A percentile compares a stretch with the other conserved stretches of the same genome.
Conservation (phyloP, 1,140 invertebrate species). For the Neodiprion pinetum region DNA sequence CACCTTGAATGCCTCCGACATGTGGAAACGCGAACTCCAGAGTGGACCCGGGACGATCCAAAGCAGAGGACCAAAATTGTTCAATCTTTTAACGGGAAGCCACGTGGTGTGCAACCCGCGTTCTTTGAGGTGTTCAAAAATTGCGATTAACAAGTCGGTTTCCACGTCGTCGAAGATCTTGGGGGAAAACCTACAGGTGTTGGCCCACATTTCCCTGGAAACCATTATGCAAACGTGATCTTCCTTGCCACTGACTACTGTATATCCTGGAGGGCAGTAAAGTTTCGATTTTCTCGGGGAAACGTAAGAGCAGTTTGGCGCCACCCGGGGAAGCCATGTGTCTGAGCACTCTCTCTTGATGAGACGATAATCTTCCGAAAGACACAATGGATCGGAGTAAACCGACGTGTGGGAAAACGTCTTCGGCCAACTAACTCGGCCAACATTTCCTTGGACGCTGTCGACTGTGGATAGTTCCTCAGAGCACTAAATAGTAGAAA, state of each 20-base stretch:
- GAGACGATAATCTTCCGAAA: constrained; percentile 25
- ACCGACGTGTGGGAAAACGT: neutral
- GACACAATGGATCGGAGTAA: constrained; percentile 30
- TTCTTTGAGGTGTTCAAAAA: constrained; percentile 25
- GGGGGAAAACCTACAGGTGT: constrained; percentile 38
- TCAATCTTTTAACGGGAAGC: constrained; percentile 37
- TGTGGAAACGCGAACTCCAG: constrained; percentile 37
- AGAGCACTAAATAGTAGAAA: neutral
- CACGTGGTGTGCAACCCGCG: constrained; percentile 39
- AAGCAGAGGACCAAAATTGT: constrained; percentile 34
- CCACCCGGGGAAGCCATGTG: constrained; percentile 28
- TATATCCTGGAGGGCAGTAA: constrained; percentile 29
- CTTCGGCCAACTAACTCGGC: neutral
- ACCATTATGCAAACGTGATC: constrained; percentile 31
- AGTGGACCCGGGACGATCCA: constrained; percentile 42
- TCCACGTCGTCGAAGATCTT: constrained; percentile 35
- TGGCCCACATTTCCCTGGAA: constrained; percentile 28
- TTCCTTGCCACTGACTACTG: constrained; percentile 10
- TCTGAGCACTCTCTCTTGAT: constrained; percentile 28
- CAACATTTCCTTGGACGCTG: neutral
- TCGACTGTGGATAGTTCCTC: constrained; percentile 2
- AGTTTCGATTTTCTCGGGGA: constrained; percentile 15
- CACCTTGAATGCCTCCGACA: constrained; percentile 20
- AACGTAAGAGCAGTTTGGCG: constrained; percentile 25
- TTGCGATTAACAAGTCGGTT: constrained; percentile 15